Evolutionary conservation across 1,140 invertebrate species (phyloP).

Genomic region (Ctenoplectra terminalis): DNA sequence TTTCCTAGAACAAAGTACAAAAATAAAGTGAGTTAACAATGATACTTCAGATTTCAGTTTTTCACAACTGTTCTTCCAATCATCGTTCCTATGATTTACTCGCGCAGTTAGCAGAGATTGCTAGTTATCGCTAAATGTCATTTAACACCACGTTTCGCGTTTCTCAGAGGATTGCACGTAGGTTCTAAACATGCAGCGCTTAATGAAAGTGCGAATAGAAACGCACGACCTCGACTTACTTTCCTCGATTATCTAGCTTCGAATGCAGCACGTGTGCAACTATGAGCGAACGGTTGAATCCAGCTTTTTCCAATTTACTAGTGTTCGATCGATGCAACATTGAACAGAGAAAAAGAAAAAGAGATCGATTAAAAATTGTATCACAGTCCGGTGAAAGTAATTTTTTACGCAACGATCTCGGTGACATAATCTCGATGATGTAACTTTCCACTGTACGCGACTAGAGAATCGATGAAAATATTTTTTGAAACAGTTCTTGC

Average conservation of each 20-base stretch:
- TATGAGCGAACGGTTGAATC: too few species aligned
- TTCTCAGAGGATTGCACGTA: background rate
- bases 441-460: conserved; percentile 25
- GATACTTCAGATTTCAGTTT: too few species aligned
- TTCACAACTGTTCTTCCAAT: too few species aligned
- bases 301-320: background rate
- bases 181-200: conserved; percentile 22
- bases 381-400: conserved; percentile 8
- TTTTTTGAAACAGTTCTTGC: too few species aligned
- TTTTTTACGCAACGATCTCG: background rate
- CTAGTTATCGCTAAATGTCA: background rate
- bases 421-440: conserved; percentile 35
- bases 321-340: background rate
- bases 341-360: background rate
- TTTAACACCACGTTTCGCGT: background rate
- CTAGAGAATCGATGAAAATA: background rate
- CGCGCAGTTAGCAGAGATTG: background rate
- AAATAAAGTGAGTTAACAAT: too few species aligned
- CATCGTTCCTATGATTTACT: too few species aligned
- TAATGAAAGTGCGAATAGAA: conserved; percentile 72
- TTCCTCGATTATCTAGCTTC: conserved; percentile 30
- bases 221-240: conserved; percentile 72
- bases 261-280: conserved; percentile 2
- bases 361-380: background rate
- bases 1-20: too few species aligned